Conservation (phyloP, 2,888 invertebrate species). For the Corbicula japonica region DNA sequence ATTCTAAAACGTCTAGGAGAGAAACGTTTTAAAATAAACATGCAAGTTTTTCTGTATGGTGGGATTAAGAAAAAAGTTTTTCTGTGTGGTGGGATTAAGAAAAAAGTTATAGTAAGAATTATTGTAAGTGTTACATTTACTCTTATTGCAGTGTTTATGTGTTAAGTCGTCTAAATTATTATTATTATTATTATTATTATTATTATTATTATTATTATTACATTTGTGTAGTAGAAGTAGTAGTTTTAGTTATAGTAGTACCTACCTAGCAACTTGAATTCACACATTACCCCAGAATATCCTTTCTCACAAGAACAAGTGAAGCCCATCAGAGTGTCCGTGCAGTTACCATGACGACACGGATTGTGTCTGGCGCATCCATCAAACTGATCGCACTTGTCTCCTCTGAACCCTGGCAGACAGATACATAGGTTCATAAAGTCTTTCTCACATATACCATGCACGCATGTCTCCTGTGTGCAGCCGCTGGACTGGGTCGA, state of each 20-base stretch:
- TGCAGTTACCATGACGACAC: constrained; percentile 46
- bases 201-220: too few species aligned
- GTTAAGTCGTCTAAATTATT: too few species aligned
- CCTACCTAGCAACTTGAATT: not conserved
- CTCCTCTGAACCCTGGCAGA: constrained; percentile 32
- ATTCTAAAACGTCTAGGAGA: too few species aligned
- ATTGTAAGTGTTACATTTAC: too few species aligned
- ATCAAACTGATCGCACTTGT: constrained; percentile 42
- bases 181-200: too few species aligned
- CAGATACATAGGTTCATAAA: constrained; percentile 45
- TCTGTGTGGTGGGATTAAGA: too few species aligned
- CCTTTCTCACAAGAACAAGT: constrained; percentile 51
- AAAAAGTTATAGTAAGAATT: too few species aligned
- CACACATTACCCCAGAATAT: constrained; percentile 47
- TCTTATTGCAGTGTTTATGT: too few species aligned
- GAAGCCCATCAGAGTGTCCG: constrained; percentile 31
- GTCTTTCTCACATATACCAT: constrained; percentile 38
- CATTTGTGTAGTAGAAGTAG: constrained; percentile 8
- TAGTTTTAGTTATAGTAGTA: not conserved
- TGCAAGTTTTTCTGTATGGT: too few species aligned
- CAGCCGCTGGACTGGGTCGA: not conserved
- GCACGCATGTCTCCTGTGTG: constrained; percentile 12
- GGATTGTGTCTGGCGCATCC: constrained; percentile 40
- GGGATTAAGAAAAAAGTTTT: too few species aligned
- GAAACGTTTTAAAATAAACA: too few species aligned